These are phyloP conservation scores for Alitta virens DNA, from an alignment of 2,888 invertebrate genomes.

Conservation along the genomic window DNA sequence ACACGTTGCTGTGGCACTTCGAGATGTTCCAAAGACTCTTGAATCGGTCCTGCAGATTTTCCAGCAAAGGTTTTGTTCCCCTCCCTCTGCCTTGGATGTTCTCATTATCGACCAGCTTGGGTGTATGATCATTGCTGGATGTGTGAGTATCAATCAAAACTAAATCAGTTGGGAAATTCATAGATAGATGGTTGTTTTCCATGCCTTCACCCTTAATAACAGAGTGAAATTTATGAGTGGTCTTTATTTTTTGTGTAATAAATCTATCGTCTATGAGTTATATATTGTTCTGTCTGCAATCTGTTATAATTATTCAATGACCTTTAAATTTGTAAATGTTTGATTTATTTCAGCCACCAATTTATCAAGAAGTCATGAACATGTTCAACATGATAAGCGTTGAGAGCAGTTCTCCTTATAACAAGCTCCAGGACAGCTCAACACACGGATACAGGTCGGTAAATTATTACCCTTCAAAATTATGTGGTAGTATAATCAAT, in stretches of 20 bases:
- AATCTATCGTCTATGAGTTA: background rate
- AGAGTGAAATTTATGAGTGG: too few species aligned
- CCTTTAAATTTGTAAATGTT: background rate
- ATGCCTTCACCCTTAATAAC: too few species aligned
- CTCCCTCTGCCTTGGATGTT: slow-evolving; percentile 87
- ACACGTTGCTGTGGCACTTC: slow-evolving; percentile 81
- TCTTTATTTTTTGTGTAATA: background rate
- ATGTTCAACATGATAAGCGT: slow-evolving; percentile 96
- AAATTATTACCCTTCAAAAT: too few species aligned
- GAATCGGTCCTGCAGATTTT: slow-evolving; percentile 95
- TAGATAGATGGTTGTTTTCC: too few species aligned
- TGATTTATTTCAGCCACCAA: slow-evolving; percentile 57
- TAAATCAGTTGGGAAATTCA: too few species aligned
- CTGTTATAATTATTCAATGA: background rate
- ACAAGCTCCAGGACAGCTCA: slow-evolving; percentile 36
- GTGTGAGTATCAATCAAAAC: slow-evolving; percentile 55
- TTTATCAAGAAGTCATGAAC: slow-evolving; percentile 93
- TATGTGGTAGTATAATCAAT: too few species aligned
- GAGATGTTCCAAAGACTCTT: slow-evolving; percentile 89
- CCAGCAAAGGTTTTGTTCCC: slow-evolving; percentile 88
- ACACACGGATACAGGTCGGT: slow-evolving; percentile 57
- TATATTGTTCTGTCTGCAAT: background rate
- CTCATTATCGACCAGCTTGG: slow-evolving; percentile 96
- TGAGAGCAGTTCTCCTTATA: slow-evolving; percentile 69
- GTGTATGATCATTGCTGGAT: slow-evolving; percentile 88